A percentile compares a stretch with the other conserved stretches of the same genome.
These are phyloP conservation scores for Eublepharis macularius DNA, from an alignment of 2,113 vertebrate species.

Conservation along the genomic window DNA sequence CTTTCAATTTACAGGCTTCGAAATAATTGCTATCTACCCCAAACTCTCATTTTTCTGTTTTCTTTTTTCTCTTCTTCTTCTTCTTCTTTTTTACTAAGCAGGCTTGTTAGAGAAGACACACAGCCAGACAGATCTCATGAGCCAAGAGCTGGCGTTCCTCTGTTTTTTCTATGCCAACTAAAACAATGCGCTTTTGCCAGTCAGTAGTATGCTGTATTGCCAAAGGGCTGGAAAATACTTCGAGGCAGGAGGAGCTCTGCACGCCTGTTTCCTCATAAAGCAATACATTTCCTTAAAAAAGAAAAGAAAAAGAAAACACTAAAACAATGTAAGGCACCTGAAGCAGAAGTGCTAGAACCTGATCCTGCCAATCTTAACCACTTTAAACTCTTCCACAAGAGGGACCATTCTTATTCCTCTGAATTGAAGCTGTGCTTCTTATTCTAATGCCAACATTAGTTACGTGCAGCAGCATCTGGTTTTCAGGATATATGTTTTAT, in stretches of 20 bases:
- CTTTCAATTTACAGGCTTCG: not conserved
- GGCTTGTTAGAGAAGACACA: not conserved
- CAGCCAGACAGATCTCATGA: not conserved
- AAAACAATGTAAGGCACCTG: too few relatives aligned
- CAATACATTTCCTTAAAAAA: not conserved
- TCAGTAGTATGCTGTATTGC: constrained; percentile 24
- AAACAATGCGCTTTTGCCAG: not conserved
- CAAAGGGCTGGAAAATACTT: not conserved
- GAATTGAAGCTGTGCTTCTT: constrained; percentile 48
- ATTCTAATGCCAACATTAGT: constrained; percentile 43
- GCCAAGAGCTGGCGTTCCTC: not conserved
- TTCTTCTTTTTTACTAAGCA: constrained; percentile 20
- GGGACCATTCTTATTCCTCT: constrained; percentile 53
- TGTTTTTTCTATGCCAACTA: not conserved
- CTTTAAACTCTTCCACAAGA: not conserved
- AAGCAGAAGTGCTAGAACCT: too few relatives aligned
- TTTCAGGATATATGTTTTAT: constrained; percentile 57
- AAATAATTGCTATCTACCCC: not conserved
- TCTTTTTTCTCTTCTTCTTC: too few relatives aligned
- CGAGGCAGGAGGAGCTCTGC: not conserved
- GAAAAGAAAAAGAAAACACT: not conserved
- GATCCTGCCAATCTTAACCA: not conserved
- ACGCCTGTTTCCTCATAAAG: not conserved
- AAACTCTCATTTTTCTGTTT: not conserved
- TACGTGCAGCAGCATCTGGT: constrained; percentile 13